Evolutionary conservation across 2,797 vertebrate genomes (phyloP).

Genomic region (Myotis planiceps): DNA sequence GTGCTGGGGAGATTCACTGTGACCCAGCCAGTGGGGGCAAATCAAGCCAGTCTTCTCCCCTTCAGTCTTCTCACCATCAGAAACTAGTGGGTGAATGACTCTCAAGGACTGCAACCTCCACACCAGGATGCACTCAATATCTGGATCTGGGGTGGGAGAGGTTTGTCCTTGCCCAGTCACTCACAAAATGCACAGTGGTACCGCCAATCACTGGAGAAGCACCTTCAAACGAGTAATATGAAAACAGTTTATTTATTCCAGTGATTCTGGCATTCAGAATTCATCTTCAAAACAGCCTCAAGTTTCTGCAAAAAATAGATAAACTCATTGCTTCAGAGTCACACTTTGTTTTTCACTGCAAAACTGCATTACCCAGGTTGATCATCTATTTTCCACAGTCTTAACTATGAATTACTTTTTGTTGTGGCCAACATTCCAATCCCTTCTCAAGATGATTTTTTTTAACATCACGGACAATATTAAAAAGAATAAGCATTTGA

Average conservation of each 20-base stretch:
- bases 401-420: neutral
- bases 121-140: neutral
- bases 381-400: constrained; percentile 28
- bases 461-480: constrained; percentile 25
- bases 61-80: neutral
- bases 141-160: neutral
- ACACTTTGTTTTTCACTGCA: constrained; percentile 1
- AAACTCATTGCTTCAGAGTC: neutral
- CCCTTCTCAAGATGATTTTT: constrained; percentile 30
- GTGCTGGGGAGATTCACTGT: accelerated
- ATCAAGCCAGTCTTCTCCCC: neutral
- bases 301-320: constrained; percentile 18
- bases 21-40: neutral
- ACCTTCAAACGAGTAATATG: neutral
- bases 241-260: neutral
- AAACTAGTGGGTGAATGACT: neutral
- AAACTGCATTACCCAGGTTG: neutral
- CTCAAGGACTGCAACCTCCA: neutral
- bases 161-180: too few species aligned
- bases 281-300: neutral
- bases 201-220: neutral
- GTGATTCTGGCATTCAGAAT: neutral
- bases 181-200: neutral
- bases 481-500: neutral
- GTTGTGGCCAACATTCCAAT: constrained; percentile 4